Conservation (phyloP, 2,888 invertebrate genomes). For the Dromius quadrimaculatus region DNA sequence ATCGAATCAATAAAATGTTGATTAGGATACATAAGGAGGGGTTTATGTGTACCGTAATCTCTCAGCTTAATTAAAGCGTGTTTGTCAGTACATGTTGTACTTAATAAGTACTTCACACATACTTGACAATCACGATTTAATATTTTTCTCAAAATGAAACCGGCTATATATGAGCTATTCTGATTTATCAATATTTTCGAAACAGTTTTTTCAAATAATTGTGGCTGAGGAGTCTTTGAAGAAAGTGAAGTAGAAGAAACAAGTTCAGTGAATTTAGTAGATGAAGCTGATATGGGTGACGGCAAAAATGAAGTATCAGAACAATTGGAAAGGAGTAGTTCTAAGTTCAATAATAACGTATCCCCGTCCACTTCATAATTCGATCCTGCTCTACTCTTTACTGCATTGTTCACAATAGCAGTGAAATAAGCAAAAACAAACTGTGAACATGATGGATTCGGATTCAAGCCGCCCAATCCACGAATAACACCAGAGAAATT, state of each 20-base stretch:
- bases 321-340: background rate
- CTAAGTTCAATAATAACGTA: background rate
- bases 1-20: background rate
- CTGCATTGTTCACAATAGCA: constrained; percentile 16
- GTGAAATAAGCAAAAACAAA: constrained; percentile 2
- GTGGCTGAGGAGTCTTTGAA: background rate
- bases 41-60: background rate
- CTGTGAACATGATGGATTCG: constrained; percentile 13
- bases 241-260: background rate
- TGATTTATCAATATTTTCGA: background rate
- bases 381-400: background rate
- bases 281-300: background rate
- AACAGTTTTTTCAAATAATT: background rate
- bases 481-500: constrained; percentile 8
- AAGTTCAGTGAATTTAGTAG: background rate
- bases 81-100: background rate
- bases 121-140: background rate
- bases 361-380: constrained; percentile 4
- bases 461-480: constrained; percentile 8
- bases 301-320: background rate
- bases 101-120: too few relatives aligned
- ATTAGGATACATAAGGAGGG: background rate
- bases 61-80: background rate
- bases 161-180: background rate
- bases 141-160: background rate